Evolutionary conservation across 2,113 vertebrate species (phyloP).

Genomic region (Poeciliopsis turrubarensis): DNA sequence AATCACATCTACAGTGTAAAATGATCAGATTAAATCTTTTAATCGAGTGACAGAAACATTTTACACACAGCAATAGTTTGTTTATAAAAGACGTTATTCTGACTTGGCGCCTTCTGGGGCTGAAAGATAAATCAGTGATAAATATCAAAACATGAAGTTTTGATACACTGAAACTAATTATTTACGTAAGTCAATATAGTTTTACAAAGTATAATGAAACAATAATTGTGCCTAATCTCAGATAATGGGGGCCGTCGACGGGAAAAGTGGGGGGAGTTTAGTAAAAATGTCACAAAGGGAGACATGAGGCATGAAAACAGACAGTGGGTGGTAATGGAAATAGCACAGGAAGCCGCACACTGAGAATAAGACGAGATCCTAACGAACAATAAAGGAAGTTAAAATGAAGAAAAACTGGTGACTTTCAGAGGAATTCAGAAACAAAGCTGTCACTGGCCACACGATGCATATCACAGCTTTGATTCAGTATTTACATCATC

Average conservation of each 20-base stretch:
- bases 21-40: too few species aligned
- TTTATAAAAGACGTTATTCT: too few species aligned
- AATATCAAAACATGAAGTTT: too few species aligned
- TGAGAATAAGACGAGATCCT: conserved; percentile 11
- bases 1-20: too few species aligned
- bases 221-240: too few species aligned
- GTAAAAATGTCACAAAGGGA: conserved; percentile 10
- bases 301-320: conserved; percentile 18
- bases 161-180: too few species aligned
- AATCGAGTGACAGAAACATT: too few species aligned
- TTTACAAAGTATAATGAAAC: too few species aligned
- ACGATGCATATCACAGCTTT: background rate
- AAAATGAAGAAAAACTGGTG: background rate
- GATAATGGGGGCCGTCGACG: background rate
- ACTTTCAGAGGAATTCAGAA: background rate
- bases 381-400: background rate
- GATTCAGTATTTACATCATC: background rate
- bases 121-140: too few species aligned
- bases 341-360: conserved; percentile 34
- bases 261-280: background rate
- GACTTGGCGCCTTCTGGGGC: too few species aligned
- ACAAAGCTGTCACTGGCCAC: conserved; percentile 1
- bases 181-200: too few species aligned
- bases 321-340: conserved; percentile 40
- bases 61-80: too few species aligned